These are phyloP conservation scores for Holcopasites calliopsidis DNA, from an alignment of 1,140 invertebrate genomes.

Conservation along the genomic window DNA sequence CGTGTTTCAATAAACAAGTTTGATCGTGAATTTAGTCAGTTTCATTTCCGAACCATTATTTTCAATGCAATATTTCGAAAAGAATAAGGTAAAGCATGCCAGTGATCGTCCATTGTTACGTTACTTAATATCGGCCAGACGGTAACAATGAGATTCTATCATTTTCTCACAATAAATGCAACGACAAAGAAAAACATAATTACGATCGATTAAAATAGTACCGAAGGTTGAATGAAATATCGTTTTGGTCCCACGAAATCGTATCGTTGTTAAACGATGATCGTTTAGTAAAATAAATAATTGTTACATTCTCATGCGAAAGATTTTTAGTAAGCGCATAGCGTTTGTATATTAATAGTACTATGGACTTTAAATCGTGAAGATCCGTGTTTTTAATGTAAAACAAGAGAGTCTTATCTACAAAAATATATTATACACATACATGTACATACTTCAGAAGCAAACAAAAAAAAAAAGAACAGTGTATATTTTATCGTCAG, in stretches of 20 bases:
- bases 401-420: slow-evolving; percentile 34
- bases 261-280: background rate
- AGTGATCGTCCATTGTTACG: background rate
- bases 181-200: background rate
- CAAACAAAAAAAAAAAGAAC: slow-evolving; percentile 12
- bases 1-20: no score
- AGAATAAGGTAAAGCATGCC: background rate
- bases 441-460: slow-evolving; percentile 34
- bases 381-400: no score
- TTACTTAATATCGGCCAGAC: no score
- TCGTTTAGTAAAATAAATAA: slow-evolving; percentile 1
- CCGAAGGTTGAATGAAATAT: background rate
- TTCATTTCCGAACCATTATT: background rate
- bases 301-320: no score
- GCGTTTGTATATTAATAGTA: no score
- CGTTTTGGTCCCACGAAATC: background rate
- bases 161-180: slow-evolving; percentile 11
- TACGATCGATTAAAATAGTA: background rate
- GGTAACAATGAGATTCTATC: no score
- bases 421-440: slow-evolving; percentile 48
- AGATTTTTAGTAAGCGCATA: background rate
- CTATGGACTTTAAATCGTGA: no score
- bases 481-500: slow-evolving; percentile 5
- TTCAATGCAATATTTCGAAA: background rate
- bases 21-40: no score